Evolutionary conservation across 2,797 vertebrate species (phyloP), one percentile per base, ranked within the genome.

Genomic region (Sphaeramia orbicularis): DNA sequence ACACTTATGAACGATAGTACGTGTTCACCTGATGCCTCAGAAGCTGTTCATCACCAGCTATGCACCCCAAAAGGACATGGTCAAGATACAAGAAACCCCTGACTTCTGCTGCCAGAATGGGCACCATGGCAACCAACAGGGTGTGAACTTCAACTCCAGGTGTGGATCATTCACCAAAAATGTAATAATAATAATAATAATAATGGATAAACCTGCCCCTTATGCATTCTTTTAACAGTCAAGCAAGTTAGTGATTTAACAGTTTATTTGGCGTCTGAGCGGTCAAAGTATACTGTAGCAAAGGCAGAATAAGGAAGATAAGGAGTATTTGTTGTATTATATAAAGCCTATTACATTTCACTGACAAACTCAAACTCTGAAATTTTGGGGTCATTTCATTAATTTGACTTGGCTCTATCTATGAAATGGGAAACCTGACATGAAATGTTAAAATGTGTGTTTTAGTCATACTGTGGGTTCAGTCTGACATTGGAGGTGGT

Each of bases 21-120:
- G 21, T 19, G 15, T 44, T 47, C 84, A 87, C 84, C 56, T 62
- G 73, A 78, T 89, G 79, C 83, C 81, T 84, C 65, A 4, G 67
- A 71, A 66, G 76, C 71, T 71, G 59, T 71, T 14, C 10, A 57
- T 50, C 75, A 51, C 63, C 69, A 60, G 79, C 72, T 85, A 75
- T 77, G 70, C 65, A 84, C 66, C 53, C 55, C 30, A 37, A 41
- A 60, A 48, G 47, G 71, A 79, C 6, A 14, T 37, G 7, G 30
- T 37, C 7, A 49, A 30, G 12, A 37, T 65, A 45, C 49, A 41
- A 54, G 36, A 75, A 40, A 40, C 64, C 42, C 7, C 37, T 18
- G 4, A 16, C 55, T 24, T 40, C 19, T 49, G 9, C 73, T 70
- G 40, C 59, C 55, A 50, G 74, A 59, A 59, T 11, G 10, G 36